phyloP scores from a whole-genome alignment of 2,888 invertebrate species.

The Ormyrus nitidulus region DNA sequence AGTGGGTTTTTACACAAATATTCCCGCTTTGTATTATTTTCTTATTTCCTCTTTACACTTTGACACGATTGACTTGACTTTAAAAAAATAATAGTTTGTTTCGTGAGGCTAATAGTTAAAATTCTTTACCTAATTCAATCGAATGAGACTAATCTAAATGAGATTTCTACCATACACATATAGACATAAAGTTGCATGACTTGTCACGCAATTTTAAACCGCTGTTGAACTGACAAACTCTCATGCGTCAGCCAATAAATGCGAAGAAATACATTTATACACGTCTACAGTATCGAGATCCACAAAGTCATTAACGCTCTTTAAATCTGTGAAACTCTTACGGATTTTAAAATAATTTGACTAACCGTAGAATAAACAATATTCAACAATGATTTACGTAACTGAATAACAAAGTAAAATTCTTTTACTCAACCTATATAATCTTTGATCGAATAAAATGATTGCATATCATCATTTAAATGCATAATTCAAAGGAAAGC shows the following conservation, averaged over 20 bases:
- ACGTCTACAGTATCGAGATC: slow-evolving; percentile 50
- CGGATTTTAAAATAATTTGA: slow-evolving; percentile 34
- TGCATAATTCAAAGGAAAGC: slow-evolving; percentile 50
- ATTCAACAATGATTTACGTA: slow-evolving; percentile 44
- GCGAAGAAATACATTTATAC: slow-evolving; percentile 55
- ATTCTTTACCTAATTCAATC: slow-evolving; percentile 33
- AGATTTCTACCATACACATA: slow-evolving; percentile 55
- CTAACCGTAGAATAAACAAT: slow-evolving; percentile 43
- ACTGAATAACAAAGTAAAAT: slow-evolving; percentile 48
- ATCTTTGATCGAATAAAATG: slow-evolving; percentile 41
- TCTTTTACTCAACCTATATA: slow-evolving; percentile 7
- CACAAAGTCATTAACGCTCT: slow-evolving; percentile 46
- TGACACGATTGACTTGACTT: slow-evolving; percentile 27
- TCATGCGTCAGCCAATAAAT: slow-evolving; percentile 48
- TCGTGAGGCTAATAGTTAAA: slow-evolving; percentile 30
- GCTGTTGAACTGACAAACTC: slow-evolving; percentile 10
- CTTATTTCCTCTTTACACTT: slow-evolving; percentile 19
- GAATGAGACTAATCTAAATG: slow-evolving; percentile 53
- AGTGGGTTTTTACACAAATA: slow-evolving; percentile 25
- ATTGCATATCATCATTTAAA: slow-evolving; percentile 49
- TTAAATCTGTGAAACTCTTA: slow-evolving; percentile 37
- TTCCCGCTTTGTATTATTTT: slow-evolving; percentile 12
- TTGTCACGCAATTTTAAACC: slow-evolving; percentile 49
- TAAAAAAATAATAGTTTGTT: slow-evolving; percentile 36
- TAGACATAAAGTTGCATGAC: slow-evolving; percentile 47